These are phyloP conservation scores for Trachelus tabidus DNA, from an alignment of 2,888 invertebrate genomes.

Conservation along the genomic window DNA sequence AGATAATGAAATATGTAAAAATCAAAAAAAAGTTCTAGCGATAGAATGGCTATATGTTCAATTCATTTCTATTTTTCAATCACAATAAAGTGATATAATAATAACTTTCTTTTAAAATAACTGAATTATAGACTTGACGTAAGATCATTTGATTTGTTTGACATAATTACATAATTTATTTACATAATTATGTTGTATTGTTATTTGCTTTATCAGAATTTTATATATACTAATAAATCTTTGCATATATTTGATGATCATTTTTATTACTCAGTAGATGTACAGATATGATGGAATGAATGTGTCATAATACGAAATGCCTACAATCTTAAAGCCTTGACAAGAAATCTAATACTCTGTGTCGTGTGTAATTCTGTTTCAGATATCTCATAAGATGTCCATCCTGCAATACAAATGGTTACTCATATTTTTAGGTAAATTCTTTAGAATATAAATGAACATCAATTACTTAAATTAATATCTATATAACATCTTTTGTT, in stretches of 20 bases:
- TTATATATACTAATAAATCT: too few species aligned
- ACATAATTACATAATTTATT: too few species aligned
- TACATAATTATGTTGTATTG: too few species aligned
- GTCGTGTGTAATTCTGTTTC: slow-evolving; percentile 24
- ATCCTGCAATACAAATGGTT: slow-evolving; percentile 22
- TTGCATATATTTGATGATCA: too few species aligned
- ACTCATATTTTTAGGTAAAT: slow-evolving; percentile 40
- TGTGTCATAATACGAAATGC: not conserved
- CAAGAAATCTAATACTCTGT: not conserved
- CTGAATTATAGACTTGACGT: too few species aligned
- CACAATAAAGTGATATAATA: too few species aligned
- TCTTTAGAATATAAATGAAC: not conserved
- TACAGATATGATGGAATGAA: not conserved
- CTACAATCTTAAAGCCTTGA: not conserved
- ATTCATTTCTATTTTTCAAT: not conserved
- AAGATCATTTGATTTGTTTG: too few species aligned
- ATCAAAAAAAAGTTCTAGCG: not conserved
- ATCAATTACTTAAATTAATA: not conserved
- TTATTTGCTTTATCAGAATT: too few species aligned
- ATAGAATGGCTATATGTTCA: not conserved
- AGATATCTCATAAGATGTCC: slow-evolving; percentile 38
- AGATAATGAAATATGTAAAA: not conserved
- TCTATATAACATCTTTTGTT: not conserved
- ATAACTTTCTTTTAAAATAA: too few species aligned
- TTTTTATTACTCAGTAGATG: not conserved